phyloP scores from a whole-genome alignment of 2,888 invertebrate species.

The Philereme vetulata region DNA sequence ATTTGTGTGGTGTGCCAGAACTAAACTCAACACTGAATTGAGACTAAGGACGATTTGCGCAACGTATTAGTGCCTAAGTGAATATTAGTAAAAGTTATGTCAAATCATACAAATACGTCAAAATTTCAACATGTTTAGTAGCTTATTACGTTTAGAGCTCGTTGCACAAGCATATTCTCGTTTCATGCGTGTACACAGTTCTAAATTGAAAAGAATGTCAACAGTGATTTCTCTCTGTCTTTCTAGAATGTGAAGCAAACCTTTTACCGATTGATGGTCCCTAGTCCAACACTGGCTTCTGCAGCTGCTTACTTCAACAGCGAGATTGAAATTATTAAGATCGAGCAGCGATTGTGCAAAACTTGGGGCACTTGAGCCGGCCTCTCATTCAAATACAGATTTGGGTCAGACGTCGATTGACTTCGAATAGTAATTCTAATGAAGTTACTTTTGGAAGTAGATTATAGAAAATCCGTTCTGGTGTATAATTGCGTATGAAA shows the following conservation, averaged over 20 bases:
- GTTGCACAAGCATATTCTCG: too few species aligned
- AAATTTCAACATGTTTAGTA: too few species aligned
- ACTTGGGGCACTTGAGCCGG: slow-evolving; percentile 65
- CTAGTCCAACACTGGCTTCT: slow-evolving; percentile 17
- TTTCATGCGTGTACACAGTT: too few species aligned
- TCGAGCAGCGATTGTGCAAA: slow-evolving; percentile 72
- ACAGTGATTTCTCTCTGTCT: too few species aligned
- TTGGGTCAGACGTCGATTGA: slow-evolving; percentile 76
- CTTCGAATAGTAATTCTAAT: slow-evolving; percentile 66
- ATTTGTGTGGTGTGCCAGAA: too few species aligned
- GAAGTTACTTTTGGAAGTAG: slow-evolving; percentile 62
- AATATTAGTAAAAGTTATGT: too few species aligned
- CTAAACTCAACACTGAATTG: too few species aligned
- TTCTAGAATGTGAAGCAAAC: neutral
- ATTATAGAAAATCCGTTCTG: slow-evolving; percentile 55
- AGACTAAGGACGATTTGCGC: too few species aligned
- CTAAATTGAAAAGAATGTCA: too few species aligned
- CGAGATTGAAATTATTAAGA: slow-evolving; percentile 78
- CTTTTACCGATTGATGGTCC: neutral
- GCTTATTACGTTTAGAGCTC: too few species aligned
- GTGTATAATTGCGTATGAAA: slow-evolving; percentile 18
- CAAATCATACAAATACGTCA: too few species aligned
- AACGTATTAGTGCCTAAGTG: too few species aligned
- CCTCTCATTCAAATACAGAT: slow-evolving; percentile 76
- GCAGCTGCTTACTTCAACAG: slow-evolving; percentile 67